Percentiles rank a stretch among this genome's conserved stretches.
phyloP scores from a whole-genome alignment of 2,113 vertebrate species.

The Pelodiscus sinensis region DNA sequence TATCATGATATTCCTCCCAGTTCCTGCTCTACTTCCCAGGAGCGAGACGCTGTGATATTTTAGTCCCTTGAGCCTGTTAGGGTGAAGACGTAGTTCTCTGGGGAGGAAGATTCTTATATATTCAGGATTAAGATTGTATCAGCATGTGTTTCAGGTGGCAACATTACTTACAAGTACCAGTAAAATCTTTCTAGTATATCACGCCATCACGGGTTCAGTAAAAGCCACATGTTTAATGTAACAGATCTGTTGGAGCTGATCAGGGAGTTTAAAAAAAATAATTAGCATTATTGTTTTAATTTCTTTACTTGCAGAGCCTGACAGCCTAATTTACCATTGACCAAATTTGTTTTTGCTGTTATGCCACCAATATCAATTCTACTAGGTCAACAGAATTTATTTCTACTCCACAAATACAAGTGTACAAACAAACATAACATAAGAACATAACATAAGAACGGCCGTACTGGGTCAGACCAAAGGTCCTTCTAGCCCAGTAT shows the following conservation, averaged over 20 bases:
- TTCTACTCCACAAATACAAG: conserved; percentile 10
- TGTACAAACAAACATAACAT: conserved; percentile 47
- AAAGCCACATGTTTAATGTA: background rate
- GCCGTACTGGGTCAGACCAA: no score
- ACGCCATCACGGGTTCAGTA: background rate
- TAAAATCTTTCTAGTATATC: background rate
- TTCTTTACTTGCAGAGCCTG: background rate
- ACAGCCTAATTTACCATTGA: conserved; percentile 17
- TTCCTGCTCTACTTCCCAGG: background rate
- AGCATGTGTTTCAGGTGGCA: background rate
- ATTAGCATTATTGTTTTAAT: background rate
- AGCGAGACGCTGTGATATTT: background rate
- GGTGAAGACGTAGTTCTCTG: background rate
- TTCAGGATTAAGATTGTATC: background rate
- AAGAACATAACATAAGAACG: no score
- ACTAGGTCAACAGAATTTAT: background rate
- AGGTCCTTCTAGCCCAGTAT: no score
- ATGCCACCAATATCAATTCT: background rate
- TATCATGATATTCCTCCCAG: background rate
- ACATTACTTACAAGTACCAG: accelerated
- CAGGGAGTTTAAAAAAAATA: background rate
- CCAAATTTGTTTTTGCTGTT: background rate
- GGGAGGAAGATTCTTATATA: background rate
- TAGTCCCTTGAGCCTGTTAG: background rate
- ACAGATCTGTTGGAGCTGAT: background rate